These are phyloP conservation scores for Lamprologus tigripictilis DNA, from an alignment of 2,113 vertebrate species.

Conservation along the genomic window DNA sequence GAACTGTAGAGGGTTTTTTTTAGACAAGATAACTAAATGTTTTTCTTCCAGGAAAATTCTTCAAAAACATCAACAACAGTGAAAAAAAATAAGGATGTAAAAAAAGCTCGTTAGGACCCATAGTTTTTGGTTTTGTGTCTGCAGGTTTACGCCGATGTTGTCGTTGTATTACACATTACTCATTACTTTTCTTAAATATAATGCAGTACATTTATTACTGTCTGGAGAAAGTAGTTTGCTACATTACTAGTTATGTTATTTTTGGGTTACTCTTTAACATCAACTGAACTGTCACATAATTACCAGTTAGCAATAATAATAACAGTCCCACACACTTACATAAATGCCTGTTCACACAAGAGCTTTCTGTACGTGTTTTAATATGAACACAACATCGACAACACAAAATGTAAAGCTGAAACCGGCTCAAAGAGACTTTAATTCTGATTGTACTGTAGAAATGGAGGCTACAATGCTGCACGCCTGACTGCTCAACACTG, in stretches of 20 bases:
- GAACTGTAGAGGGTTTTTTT: not conserved
- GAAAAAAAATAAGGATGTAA: not conserved
- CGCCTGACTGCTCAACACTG: not conserved
- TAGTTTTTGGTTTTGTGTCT: not conserved
- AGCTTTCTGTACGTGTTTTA: not conserved
- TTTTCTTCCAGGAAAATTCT: not conserved
- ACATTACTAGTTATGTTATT: not conserved
- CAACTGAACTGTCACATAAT: not conserved
- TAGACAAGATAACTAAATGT: not conserved
- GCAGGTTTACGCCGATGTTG: not conserved
- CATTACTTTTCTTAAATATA: not conserved
- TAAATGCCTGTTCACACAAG: not conserved
- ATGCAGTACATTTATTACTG: rapidly evolving
- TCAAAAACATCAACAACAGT: not conserved
- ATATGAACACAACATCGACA: not conserved
- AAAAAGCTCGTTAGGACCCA: not conserved
- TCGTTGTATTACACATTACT: not conserved
- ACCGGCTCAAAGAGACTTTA: not conserved
- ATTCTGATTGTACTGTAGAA: not conserved
- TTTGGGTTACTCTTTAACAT: not conserved
- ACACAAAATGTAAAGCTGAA: not conserved
- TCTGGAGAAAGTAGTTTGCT: not conserved
- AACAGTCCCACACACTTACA: not conserved
- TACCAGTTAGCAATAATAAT: not conserved
- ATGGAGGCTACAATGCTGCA: not conserved